Conservation (phyloP, 2,113 vertebrate genomes). For the Mobula hypostoma region DNA sequence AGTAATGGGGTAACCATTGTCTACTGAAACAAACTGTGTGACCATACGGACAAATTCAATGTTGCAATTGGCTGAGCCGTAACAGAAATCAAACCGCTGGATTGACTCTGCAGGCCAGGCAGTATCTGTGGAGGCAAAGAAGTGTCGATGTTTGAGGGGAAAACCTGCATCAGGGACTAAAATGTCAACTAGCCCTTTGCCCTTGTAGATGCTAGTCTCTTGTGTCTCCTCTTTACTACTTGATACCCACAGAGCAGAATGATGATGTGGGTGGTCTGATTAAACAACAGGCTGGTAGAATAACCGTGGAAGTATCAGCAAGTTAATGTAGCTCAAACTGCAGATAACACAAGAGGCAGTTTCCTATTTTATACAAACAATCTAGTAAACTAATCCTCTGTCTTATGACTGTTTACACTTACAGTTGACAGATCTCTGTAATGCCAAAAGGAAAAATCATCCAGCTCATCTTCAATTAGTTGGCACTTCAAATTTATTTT, state of each 20-base stretch:
- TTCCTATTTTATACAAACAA: neutral
- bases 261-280: no score
- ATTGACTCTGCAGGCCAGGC: no score
- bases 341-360: neutral
- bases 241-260: no score
- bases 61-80: neutral
- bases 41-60: neutral
- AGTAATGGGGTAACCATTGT: neutral
- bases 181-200: no score
- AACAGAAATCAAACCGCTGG: no score
- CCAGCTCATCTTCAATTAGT: neutral
- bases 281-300: no score
- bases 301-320: neutral
- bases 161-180: no score
- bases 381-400: neutral
- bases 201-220: no score
- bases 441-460: neutral
- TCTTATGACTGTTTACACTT: neutral
- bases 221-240: no score
- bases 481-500: neutral
- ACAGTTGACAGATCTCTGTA: neutral
- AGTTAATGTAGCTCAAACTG: neutral
- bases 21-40: neutral
- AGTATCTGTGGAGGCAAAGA: no score
- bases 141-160: no score